Evolutionary conservation across 1,140 invertebrate genomes (phyloP).

Genomic region (Zelostemma sp.): DNA sequence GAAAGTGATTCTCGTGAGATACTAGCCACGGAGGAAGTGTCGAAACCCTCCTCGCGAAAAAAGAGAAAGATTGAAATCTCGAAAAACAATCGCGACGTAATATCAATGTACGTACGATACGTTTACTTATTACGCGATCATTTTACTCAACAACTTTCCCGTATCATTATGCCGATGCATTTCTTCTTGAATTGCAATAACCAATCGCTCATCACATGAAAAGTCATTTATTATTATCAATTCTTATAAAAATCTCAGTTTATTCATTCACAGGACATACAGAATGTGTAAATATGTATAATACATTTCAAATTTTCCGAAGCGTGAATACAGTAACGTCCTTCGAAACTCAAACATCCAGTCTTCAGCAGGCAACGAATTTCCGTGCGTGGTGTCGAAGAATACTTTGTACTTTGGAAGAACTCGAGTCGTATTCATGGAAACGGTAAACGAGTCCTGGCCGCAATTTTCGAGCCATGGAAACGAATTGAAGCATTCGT

Average conservation of each 20-base stretch:
- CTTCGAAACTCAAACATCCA: no score
- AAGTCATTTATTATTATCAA: conserved; percentile 9
- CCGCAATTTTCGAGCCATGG: no score
- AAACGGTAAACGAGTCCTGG: no score
- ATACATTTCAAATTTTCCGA: conserved; percentile 30
- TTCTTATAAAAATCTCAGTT: conserved; percentile 44
- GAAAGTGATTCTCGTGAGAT: conserved; percentile 35
- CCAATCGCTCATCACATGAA: conserved; percentile 30
- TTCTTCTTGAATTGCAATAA: conserved; percentile 16
- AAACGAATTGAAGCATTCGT: not conserved
- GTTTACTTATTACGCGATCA: conserved; percentile 35
- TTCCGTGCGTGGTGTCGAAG: not conserved
- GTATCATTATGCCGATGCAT: conserved; percentile 27
- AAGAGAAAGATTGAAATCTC: not conserved
- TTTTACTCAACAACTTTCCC: conserved; percentile 26
- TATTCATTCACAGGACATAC: conserved; percentile 44
- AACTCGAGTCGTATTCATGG: no score
- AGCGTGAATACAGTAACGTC: conserved; percentile 21
- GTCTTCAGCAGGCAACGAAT: no score
- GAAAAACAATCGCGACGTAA: conserved; percentile 29
- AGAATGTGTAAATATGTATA: conserved; percentile 27
- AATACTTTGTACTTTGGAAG: conserved; percentile 35
- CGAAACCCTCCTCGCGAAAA: conserved; percentile 17
- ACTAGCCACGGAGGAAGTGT: conserved; percentile 6
- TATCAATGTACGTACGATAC: conserved; percentile 34